Conservation (phyloP, 2,888 invertebrate species). For the Eulithis prunata region DNA sequence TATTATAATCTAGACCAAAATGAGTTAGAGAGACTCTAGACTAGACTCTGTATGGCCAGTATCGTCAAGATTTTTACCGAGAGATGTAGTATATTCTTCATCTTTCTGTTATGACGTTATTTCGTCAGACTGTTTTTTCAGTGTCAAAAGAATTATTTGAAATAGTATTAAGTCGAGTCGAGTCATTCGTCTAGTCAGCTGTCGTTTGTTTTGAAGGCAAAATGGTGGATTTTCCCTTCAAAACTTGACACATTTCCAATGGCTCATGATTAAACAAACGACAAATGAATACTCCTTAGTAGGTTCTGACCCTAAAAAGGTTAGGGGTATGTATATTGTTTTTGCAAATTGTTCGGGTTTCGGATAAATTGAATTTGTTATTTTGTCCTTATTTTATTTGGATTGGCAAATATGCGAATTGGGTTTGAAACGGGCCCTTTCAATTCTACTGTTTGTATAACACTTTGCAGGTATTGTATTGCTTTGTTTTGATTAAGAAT, state of each 20-base stretch:
- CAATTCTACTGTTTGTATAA: slow-evolving; percentile 29
- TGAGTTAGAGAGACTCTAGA: no score
- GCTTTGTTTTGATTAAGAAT: slow-evolving; percentile 14
- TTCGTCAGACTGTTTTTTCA: no score
- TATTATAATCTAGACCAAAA: no score
- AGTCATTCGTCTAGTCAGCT: no score
- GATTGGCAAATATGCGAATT: slow-evolving; percentile 49
- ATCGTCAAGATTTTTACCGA: no score
- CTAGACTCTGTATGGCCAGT: no score
- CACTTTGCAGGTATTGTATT: slow-evolving; percentile 11
- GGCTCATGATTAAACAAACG: no score
- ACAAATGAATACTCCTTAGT: not conserved
- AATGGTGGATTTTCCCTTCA: not conserved
- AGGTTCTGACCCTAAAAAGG: slow-evolving; percentile 49
- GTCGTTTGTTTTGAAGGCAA: no score
- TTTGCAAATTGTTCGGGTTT: slow-evolving; percentile 64
- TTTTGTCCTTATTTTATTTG: slow-evolving; percentile 72
- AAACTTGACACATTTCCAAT: not conserved
- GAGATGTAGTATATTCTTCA: no score
- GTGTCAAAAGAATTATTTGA: no score
- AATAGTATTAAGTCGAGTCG: no score
- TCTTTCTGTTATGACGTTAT: no score
- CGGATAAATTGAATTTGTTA: slow-evolving; percentile 67
- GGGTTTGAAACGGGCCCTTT: slow-evolving; percentile 18
- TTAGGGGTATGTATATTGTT: slow-evolving; percentile 62